Conservation (phyloP, 2,888 invertebrate species). For the Desoria tigrina region DNA sequence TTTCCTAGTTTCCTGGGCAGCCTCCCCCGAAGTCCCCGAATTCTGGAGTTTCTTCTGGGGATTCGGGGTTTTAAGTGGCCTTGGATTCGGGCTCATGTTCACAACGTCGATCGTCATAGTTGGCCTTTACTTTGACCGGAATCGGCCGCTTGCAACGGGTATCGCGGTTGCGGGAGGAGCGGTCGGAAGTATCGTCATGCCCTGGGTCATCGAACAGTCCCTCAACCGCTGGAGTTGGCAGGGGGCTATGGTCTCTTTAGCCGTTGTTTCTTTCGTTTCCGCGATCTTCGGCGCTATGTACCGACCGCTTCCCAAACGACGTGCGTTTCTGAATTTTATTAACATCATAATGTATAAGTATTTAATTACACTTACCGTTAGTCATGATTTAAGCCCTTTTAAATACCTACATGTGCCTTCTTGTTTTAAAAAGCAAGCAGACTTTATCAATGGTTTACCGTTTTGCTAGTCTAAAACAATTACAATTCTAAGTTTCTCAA, state of each 20-base stretch:
- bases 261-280: conserved; percentile 72
- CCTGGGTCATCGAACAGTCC: conserved; percentile 65
- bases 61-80: conserved; percentile 58
- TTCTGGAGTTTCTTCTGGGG: conserved; percentile 38
- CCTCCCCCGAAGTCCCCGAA: conserved; percentile 34
- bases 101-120: conserved; percentile 92
- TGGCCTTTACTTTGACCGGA: conserved; percentile 94
- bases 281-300: conserved; percentile 76
- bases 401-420: no score
- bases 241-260: conserved; percentile 71
- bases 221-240: conserved; percentile 74
- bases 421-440: no score
- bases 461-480: no score
- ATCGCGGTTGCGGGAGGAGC: conserved; percentile 21
- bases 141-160: conserved; percentile 91
- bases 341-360: no score
- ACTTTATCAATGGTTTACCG: no score
- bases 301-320: conserved; percentile 53
- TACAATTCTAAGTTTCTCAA: no score
- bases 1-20: conserved; percentile 67
- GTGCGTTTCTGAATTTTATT: no score
- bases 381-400: no score
- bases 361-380: no score
- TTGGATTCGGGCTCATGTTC: conserved; percentile 92
- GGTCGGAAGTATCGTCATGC: conserved; percentile 56